These are phyloP conservation scores for Argyra leucocephala DNA, from an alignment of 2,888 invertebrate species.

Conservation along the genomic window DNA sequence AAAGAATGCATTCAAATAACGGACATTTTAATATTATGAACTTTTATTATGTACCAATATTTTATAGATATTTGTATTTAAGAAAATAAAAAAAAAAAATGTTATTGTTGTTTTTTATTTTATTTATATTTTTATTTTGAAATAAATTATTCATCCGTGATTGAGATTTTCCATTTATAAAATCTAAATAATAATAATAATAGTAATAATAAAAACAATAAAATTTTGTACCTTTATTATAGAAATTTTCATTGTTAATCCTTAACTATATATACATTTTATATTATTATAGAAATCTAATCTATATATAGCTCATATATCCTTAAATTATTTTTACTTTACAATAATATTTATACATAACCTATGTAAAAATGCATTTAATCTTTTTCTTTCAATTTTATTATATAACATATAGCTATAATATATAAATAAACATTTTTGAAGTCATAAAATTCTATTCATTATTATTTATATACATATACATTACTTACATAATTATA, in stretches of 20 bases:
- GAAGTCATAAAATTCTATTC: background rate
- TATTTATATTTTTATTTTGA: background rate
- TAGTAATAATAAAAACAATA: background rate
- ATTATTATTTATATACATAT: background rate
- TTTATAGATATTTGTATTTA: background rate
- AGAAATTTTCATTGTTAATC: conserved; percentile 1
- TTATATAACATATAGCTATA: background rate
- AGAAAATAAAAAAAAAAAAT: background rate
- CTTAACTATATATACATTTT: too few species aligned
- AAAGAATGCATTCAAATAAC: too few species aligned
- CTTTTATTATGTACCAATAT: background rate
- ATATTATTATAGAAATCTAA: too few species aligned
- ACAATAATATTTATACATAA: background rate
- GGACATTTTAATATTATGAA: too few species aligned
- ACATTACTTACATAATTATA: background rate
- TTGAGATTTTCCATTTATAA: background rate
- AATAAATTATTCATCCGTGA: conserved; percentile 2
- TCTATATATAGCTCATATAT: background rate
- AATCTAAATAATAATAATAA: background rate
- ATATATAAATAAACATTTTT: background rate
- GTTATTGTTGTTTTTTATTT: too few species aligned
- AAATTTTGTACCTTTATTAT: background rate
- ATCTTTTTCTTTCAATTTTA: background rate
- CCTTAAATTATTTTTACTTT: background rate
- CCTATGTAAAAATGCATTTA: background rate